Conservation (phyloP, 2,888 invertebrate genomes). For the Thymelicus sylvestris region DNA sequence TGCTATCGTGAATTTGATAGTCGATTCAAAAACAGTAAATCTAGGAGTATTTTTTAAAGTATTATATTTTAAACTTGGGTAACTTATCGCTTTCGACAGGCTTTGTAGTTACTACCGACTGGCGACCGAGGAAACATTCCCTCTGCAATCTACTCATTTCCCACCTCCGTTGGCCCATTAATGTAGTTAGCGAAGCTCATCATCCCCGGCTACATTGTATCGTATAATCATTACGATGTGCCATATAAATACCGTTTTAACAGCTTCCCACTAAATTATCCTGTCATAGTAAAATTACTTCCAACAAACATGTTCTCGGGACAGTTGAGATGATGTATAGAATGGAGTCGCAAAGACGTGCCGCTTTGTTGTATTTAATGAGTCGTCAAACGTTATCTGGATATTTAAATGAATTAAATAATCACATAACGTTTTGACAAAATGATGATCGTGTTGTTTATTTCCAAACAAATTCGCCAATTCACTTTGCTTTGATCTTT, state of each 20-base stretch:
- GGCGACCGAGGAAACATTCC: too few relatives aligned
- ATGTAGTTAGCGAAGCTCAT: background rate
- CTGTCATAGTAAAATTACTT: constrained; percentile 24
- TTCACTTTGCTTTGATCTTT: background rate
- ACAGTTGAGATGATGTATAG: constrained; percentile 8
- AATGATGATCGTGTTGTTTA: too few relatives aligned
- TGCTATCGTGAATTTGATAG: too few relatives aligned
- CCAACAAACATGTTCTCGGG: constrained; percentile 4
- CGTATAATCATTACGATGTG: background rate
- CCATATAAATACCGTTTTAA: constrained; percentile 25
- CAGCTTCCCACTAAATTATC: constrained; percentile 17
- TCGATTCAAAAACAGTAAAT: too few relatives aligned
- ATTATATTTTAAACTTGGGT: background rate
- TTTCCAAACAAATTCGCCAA: background rate
- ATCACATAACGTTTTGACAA: too few relatives aligned
- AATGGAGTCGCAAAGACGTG: too few relatives aligned
- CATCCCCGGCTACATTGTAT: constrained; percentile 6
- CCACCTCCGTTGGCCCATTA: background rate
- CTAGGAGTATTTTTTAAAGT: too few relatives aligned
- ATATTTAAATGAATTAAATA: background rate
- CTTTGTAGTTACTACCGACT: background rate
- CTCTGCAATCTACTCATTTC: too few relatives aligned
- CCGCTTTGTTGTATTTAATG: background rate
- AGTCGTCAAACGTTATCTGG: background rate
- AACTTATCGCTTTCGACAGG: background rate